Conservation (phyloP, 2,113 vertebrate genomes). For the Dipodomys ordii region DNA sequence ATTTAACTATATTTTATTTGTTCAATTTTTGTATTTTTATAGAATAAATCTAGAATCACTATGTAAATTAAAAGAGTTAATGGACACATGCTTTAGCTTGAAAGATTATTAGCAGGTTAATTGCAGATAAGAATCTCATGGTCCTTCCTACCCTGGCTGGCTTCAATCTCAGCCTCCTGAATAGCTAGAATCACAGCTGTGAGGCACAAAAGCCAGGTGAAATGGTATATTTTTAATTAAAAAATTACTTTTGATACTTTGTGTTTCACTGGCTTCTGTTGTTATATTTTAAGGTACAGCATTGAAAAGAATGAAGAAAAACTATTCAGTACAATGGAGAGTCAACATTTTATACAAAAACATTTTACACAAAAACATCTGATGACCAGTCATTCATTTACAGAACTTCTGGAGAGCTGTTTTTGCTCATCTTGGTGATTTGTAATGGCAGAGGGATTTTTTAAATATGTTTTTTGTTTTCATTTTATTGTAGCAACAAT, state of each 20-base stretch:
- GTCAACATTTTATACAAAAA: background rate
- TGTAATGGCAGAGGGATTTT: background rate
- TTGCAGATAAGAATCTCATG: no score
- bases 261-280: constrained; percentile 2
- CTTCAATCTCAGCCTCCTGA: no score
- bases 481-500: constrained; percentile 12
- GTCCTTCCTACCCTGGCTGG: no score
- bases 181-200: background rate
- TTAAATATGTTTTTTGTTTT: background rate
- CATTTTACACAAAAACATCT: background rate
- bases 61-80: background rate
- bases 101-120: background rate
- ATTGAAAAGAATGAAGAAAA: background rate
- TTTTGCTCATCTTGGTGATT: background rate
- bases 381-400: background rate
- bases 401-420: background rate
- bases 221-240: background rate
- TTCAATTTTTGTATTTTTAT: background rate
- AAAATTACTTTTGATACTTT: background rate
- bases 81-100: background rate
- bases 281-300: background rate
- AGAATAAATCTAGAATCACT: background rate
- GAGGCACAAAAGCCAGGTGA: background rate
- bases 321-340: background rate
- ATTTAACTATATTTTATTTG: background rate